Evolutionary conservation across 2,113 vertebrate genomes (phyloP), one percentile per base, ranked within the genome.

Genomic region (Lycaon pictus): DNA sequence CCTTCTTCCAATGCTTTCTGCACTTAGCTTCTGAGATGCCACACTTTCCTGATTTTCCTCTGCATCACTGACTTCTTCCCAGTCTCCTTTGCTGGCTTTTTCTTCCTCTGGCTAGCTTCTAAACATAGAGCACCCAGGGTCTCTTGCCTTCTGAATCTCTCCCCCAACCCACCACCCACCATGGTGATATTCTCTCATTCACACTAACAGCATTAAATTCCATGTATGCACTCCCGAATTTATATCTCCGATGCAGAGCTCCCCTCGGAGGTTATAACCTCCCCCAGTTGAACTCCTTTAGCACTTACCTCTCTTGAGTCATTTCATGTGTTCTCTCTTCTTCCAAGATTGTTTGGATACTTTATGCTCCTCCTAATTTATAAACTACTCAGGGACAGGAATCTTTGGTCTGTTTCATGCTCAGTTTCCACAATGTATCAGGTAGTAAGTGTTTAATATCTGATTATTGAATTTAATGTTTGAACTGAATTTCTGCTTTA

Each of bases 401-500:
- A 67, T 84, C 81, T 13, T 79, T 27, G n/a, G 37, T 92, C 96
- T 96, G 58, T 95, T 96, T 96, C 93, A 94, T 96, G 93, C 97
- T 93, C 79, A 16, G 65, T 93, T 94, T 79, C 77, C 56, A 77
- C 10, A 23, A 82, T 79, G 67, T 37, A 37, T 83, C 60, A 43
- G 65, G 86, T 74, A 89, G 55, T 88, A 96, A 97, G 86, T 91
- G 60, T 89, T 95, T 91, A 86, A 95, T 97, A 93, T 83, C 74
- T 93, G 88, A 88, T 91, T 89, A 95, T 93, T 96, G 89, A 97
- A 88, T 96, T 93, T 86, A 97, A 91, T 95, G 92, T 97, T 92
- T 88, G 91, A 97, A 82, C 86, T 83, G 93, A 94, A 62, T 95
- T 94, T 96, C 92, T 93, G 92, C 92, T 91, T 91, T 82, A 92